Evolutionary conservation across 2,888 invertebrate species (phyloP), one percentile per base, ranked within the genome.

Genomic region (Deroplatys truncata): DNA sequence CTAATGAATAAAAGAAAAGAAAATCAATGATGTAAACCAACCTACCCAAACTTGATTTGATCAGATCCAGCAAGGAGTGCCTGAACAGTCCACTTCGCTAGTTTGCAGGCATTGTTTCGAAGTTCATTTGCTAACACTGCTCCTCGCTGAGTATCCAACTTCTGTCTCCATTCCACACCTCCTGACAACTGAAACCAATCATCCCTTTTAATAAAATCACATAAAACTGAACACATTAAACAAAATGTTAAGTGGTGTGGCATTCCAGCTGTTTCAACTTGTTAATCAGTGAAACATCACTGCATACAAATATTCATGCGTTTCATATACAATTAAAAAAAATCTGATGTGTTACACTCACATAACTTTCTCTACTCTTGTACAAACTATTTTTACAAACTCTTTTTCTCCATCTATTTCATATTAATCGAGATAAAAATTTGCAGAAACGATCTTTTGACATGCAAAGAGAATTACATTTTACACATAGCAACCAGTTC

Each of bases 81-180:
- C 91, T 93, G 93, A 0, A 99, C 98, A 0, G 99, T 99, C 99
- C 99, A 99, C 93, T 99, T 99, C 91, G 99, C 99, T 90, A 99
- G 95, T 94, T 99, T 99, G 95, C 99, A 99, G n/a, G 99, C 98
- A 94, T 99, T 99, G 94, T 99, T 99, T 92, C 99, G 96, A 91
- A 99, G 94, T 93, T 99, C 99, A 92, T 99, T 99, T 28, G 99
- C 99, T 88, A 99, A 94, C 15, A 99, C 99, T 15, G 99, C 99
- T 90, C 99, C 99, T 89, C 99, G 96, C 94, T 99, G 99, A 0
- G 97, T 98, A 94, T 99, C 99, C 91, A 99, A 94, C 92, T 99
- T 99, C 93, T 98, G 98, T 88, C 99, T 96, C 99, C 99, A 99
- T 92, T 99, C 99, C 7, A 99, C 98, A 15, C 99, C 99, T 92